Evolutionary conservation across 2,888 invertebrate species (phyloP), one percentile per base, ranked within the genome.

Genomic region (Linyphia triangularis): DNA sequence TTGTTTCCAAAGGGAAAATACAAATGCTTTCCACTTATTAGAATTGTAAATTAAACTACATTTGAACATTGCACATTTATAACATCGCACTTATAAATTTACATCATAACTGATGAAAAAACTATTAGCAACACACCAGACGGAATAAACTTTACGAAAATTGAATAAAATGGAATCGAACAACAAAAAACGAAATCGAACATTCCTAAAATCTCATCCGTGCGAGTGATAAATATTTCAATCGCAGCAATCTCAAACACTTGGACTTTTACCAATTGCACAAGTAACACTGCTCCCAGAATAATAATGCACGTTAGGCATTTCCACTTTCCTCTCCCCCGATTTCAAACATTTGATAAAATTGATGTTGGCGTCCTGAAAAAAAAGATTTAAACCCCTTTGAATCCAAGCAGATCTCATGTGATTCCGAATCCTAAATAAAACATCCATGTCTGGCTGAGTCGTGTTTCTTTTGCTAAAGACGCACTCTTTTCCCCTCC

Each of bases 371-470:
- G n/a, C 51, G n/a, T n/a, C 19, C 37, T 9, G 10, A 10, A n/a
- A 69, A 51, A 51, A 72, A n/a, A 26, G 28, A 6, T 67, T n/a
- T 16, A 67, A 30, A 16, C 67, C 30, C 57, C 6, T 30, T 7
- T 9, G 30, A 28, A 28, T 6, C 57, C 10, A 13, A 13, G 57
- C 10, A 51, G n/a, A n/a, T 16, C 51, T 51, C 51, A 16, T 16
- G n/a, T n/a, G 51, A 51, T 51, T 51, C 51, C 3, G 51, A 51
- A 51, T 51, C n/a, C 51, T 51, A 51, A 81, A 69, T 81, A 81
- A 81, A 57, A 40, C 26, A 51, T 33, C 30, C 28, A 43, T 33
- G 28, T 57, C 69, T 40, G 10, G 40, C 79, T 30, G 28, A 67
- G 28, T 67, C 40, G 22, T 69, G 59, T 72, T 72, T 61, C 43